A percentile compares a stretch with the other conserved stretches of the same genome.
These are phyloP conservation scores for Pterocles burchelli DNA, from an alignment of 2,113 vertebrate genomes.

Conservation along the genomic window DNA sequence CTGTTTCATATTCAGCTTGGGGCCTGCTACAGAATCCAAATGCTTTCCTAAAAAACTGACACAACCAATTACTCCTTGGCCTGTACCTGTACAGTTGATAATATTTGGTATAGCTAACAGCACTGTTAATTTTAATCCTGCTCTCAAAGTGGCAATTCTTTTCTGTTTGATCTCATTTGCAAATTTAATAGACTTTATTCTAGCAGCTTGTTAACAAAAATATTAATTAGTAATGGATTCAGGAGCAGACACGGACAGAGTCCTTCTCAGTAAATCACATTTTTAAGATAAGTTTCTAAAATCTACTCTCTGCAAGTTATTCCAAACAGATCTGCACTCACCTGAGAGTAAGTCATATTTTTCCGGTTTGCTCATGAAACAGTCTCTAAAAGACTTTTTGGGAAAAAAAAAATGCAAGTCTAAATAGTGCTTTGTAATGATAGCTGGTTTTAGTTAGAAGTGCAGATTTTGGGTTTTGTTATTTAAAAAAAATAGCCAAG, in stretches of 20 bases:
- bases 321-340: neutral
- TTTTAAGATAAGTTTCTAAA: neutral
- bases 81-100: neutral
- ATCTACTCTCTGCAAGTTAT: neutral
- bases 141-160: neutral
- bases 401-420: neutral
- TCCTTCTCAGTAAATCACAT: neutral
- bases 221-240: neutral
- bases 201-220: neutral
- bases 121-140: neutral
- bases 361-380: neutral
- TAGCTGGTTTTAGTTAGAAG: neutral
- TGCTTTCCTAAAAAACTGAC: neutral
- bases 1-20: neutral
- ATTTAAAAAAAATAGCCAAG: constrained; percentile 18
- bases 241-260: neutral
- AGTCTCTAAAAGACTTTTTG: neutral
- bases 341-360: neutral
- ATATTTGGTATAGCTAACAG: neutral
- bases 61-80: neutral
- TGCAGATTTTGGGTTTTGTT: neutral
- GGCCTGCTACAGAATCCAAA: neutral
- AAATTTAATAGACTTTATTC: neutral
- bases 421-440: neutral
- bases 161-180: neutral